Evolutionary conservation across 2,888 invertebrate species (phyloP).

Genomic region (Onthophagus sagittarius): DNA sequence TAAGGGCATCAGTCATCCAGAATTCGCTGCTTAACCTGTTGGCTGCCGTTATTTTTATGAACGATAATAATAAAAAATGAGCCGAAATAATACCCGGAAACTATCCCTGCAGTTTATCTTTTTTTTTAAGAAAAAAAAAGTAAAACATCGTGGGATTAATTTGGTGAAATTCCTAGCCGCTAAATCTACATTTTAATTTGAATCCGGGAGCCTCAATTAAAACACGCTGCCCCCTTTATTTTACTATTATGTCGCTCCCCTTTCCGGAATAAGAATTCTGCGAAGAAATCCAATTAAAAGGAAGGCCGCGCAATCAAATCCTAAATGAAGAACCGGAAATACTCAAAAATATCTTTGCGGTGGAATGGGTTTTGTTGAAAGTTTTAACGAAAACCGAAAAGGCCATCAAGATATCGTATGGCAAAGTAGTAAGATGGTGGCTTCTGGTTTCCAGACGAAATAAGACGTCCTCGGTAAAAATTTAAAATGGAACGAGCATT

Average conservation of each 20-base stretch:
- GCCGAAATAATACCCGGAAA: neutral
- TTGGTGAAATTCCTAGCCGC: constrained; percentile 37
- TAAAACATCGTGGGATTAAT: constrained; percentile 31
- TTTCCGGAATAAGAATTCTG: neutral
- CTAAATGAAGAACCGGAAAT: neutral
- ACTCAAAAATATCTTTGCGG: too few species aligned
- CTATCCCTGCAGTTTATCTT: neutral
- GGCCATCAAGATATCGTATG: neutral
- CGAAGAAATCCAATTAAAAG: neutral
- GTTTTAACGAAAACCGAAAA: neutral
- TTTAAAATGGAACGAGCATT: neutral
- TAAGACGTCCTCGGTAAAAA: neutral
- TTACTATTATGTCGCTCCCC: constrained; percentile 21
- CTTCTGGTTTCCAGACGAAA: too few species aligned
- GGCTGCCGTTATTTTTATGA: neutral
- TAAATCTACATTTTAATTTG: constrained; percentile 45
- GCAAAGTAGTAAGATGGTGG: neutral
- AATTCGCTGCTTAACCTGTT: neutral
- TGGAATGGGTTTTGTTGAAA: neutral
- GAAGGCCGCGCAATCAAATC: neutral
- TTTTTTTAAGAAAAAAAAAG: neutral
- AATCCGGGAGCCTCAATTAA: constrained; percentile 33
- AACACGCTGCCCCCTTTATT: constrained; percentile 25
- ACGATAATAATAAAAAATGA: neutral
- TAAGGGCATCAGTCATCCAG: neutral